These are phyloP conservation scores for Zhuqinia jingwanae DNA, from an alignment of 2,888 invertebrate genomes.

Conservation along the genomic window DNA sequence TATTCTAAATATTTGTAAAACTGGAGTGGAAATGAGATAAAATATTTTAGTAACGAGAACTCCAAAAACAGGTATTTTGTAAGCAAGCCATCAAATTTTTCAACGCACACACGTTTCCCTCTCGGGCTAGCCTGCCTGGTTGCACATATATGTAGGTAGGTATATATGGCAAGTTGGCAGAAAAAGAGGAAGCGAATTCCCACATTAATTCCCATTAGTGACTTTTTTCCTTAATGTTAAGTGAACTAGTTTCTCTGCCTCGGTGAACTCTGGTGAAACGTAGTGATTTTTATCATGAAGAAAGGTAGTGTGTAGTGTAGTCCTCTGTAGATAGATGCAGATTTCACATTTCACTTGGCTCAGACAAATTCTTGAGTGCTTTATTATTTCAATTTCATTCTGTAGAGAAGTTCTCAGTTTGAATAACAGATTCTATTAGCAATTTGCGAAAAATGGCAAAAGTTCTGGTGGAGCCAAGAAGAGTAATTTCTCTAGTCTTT, in stretches of 20 bases:
- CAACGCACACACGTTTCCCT: background rate
- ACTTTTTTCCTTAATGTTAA: constrained; percentile 14
- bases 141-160: no score
- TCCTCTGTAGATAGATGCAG: background rate
- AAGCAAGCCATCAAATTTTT: background rate
- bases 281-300: background rate
- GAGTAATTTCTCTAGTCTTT: background rate
- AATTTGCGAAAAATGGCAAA: no score
- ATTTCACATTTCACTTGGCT: constrained; percentile 1
- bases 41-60: no score
- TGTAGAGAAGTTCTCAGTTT: no score
- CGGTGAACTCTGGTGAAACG: background rate
- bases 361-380: background rate
- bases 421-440: no score
- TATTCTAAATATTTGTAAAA: constrained; percentile 24
- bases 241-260: background rate
- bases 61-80: no score
- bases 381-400: background rate
- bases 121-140: background rate
- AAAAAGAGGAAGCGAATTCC: background rate
- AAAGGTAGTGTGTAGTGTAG: no score
- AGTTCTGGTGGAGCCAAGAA: no score
- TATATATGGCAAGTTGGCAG: background rate
- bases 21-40: constrained; percentile 25
- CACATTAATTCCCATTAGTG: constrained; percentile 37